Evolutionary conservation across 2,797 vertebrate species (phyloP), one percentile per base, ranked within the genome.

Genomic region (Sebastes cheni): DNA sequence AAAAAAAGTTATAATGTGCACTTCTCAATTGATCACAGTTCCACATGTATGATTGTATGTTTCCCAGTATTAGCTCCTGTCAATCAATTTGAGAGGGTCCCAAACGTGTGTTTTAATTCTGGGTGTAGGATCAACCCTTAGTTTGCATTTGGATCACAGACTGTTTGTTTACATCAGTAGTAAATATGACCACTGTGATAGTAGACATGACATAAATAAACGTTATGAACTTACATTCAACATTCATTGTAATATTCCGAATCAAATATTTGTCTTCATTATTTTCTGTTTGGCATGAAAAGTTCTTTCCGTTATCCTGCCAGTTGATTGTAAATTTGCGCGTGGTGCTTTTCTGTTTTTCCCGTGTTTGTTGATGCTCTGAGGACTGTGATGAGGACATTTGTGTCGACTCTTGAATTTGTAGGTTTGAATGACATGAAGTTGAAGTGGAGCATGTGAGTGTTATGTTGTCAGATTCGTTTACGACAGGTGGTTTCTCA

Each of bases 141-240:
- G 6, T 12, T 67, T 50, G 29, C 34, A 34, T 30, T 34, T 39
- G 36, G 36, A 14, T 39, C 36, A 39, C 36, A 39, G 36, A 39
- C 36, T 39, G 12, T 39, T 39, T 61, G 12, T 7, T 61, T n/a
- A 14, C 7, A 10, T 62, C 13, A 42, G 7, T 12, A 39, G 12
- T 16, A 27, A 54, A 16, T 34, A 25, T 8, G 3, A 27, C 6
- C 13, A 55, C 9, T 60, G 0, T 20, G 22, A 66, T 11, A 65
- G 23, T 8, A 54, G 30, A 77, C 23, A 62, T 18, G 20, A 46
- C 27, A 75, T 25, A 12, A 59, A 59, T 55, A 4, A 23, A 60
- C 18, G 22, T 60, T 5, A 30, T 66, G 18, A 39, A 92, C 95
- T 91, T 83, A 96, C 95, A 86, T 87, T 88, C 25, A 6, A 96